These are phyloP conservation scores for Sula dactylatra DNA, from an alignment of 2,113 vertebrate genomes.

Conservation along the genomic window DNA sequence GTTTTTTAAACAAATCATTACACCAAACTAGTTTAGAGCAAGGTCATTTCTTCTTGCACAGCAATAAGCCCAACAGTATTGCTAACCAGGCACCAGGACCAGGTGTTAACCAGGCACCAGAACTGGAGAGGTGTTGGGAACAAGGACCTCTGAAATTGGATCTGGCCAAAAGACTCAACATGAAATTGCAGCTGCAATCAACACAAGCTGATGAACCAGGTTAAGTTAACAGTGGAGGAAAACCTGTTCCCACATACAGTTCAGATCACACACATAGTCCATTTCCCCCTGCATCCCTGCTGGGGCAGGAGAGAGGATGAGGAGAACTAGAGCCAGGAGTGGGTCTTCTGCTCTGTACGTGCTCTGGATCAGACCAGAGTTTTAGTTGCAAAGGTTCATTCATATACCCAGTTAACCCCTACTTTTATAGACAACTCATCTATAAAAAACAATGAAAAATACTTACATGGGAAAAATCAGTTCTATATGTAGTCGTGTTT, in stretches of 20 bases:
- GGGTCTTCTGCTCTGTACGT: neutral
- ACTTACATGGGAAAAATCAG: neutral
- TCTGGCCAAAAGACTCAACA: neutral
- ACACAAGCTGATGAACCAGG: neutral
- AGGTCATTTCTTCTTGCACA: neutral
- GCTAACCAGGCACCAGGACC: neutral
- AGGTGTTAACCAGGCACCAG: neutral
- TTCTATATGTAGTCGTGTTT: neutral
- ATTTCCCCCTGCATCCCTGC: neutral
- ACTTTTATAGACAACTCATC: neutral
- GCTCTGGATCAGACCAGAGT: neutral
- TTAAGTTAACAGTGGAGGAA: neutral
- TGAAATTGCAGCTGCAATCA: neutral
- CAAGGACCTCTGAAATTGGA: neutral
- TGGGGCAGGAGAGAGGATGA: neutral
- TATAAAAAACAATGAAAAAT: neutral
- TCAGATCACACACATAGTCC: neutral
- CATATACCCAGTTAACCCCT: neutral
- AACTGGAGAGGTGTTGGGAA: neutral
- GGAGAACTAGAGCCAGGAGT: neutral
- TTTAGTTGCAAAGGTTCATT: too few relatives aligned
- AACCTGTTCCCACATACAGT: neutral
- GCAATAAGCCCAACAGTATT: neutral
- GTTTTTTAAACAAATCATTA: neutral
- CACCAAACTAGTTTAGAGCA: neutral